phyloP scores from a whole-genome alignment of 1,140 invertebrate genomes.

The Camponotus floridanus region DNA sequence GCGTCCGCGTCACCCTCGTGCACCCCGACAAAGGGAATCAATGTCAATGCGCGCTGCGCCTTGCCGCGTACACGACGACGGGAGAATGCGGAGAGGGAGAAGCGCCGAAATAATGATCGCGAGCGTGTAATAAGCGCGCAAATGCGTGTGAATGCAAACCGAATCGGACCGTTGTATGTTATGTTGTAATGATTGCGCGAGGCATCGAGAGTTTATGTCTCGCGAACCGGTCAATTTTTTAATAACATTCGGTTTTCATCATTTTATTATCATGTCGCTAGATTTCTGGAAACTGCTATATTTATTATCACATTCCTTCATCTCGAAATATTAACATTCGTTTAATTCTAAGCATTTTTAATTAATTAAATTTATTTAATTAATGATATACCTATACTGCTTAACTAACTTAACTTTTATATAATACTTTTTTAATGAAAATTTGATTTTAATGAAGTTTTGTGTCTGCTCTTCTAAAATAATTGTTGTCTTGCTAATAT shows the following conservation, averaged over 20 bases:
- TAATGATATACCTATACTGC: too few species aligned
- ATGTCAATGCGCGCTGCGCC: slow-evolving; percentile 68
- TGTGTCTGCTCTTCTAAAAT: not conserved
- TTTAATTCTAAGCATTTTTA: not conserved
- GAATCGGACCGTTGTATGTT: not conserved
- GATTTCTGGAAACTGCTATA: not conserved
- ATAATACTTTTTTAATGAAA: not conserved
- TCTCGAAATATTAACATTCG: not conserved
- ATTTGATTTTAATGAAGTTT: not conserved
- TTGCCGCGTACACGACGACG: not conserved
- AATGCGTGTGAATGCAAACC: not conserved
- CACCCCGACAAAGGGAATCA: slow-evolving; percentile 74
- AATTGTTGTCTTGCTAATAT: not conserved
- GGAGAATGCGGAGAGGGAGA: not conserved
- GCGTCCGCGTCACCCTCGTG: slow-evolving; percentile 62
- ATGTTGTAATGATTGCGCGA: not conserved
- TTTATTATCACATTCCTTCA: not conserved
- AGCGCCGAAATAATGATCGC: slow-evolving; percentile 36
- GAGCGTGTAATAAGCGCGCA: slow-evolving; percentile 18
- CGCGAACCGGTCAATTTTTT: not conserved
- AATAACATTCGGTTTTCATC: not conserved
- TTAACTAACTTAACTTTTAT: not conserved
- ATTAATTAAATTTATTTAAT: not conserved
- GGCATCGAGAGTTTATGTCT: not conserved
- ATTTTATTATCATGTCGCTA: too few species aligned